Conservation (phyloP, 2,797 vertebrate genomes). For the Ispidina lecontei region DNA sequence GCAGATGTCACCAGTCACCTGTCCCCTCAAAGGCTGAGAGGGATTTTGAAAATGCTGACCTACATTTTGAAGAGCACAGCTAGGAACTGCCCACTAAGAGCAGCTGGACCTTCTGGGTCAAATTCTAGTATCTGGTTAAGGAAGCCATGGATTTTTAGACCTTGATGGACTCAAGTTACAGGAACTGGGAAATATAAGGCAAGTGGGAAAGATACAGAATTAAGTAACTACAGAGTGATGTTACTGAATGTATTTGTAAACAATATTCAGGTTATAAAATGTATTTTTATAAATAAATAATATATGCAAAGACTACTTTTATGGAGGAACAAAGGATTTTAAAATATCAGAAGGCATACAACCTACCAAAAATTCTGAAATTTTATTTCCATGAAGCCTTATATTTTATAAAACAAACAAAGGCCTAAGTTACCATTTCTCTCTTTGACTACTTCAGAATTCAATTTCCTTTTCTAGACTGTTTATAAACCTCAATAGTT, state of each 20-base stretch:
- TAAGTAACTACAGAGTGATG: neutral
- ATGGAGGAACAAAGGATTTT: neutral
- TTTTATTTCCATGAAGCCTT: neutral
- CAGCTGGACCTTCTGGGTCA: slow-evolving; percentile 52
- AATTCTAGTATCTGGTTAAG: neutral
- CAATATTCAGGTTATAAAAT: neutral
- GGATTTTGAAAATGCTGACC: slow-evolving; percentile 27
- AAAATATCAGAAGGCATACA: neutral
- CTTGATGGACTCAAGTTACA: neutral
- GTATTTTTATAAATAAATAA: neutral
- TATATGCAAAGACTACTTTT: neutral
- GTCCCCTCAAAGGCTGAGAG: neutral
- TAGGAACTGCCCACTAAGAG: neutral
- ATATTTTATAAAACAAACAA: neutral
- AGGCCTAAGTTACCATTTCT: neutral
- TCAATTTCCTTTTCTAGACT: neutral
- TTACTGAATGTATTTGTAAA: neutral
- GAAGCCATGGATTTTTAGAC: neutral
- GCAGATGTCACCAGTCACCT: slow-evolving; percentile 52
- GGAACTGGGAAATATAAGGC: neutral
- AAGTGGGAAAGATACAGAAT: neutral
- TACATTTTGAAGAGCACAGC: slow-evolving; percentile 35
- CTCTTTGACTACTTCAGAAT: neutral
- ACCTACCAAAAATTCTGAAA: neutral
- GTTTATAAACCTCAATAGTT: neutral